Evolutionary conservation across 2,888 invertebrate species (phyloP), one percentile per base, ranked within the genome.

Genomic region (Cheilosia soror): DNA sequence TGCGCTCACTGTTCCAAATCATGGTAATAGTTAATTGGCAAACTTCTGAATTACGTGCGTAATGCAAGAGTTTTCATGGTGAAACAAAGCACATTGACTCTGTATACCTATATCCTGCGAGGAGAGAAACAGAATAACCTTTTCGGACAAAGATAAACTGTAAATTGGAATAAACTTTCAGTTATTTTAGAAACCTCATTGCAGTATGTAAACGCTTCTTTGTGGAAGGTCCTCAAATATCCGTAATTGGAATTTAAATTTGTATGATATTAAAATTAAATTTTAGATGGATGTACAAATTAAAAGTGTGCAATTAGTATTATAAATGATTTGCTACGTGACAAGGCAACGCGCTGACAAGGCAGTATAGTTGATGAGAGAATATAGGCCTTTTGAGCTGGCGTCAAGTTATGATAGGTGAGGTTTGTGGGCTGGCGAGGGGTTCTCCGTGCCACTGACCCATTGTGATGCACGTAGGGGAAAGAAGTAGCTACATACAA

Each of bases 1-100:
- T 68, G 44, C 49, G 44, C 49, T 83, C 79, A 73, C 57, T 75
- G 69, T 80, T 71, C 69, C 53, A 65, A 75, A 75, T 66, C 84
- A 79, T 79, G 79, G 80, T 66, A 84, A 84, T 79, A 76, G 80
- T 80, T 85, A 85, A 85, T 85, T 85, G 85, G 85, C 72, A 85
- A 85, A 85, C 85, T 85, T 85, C 68, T 63, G 44, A 66, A 77
- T 57, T 85, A 76, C 80, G 85, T 85, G 85, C 85, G 85, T 80
- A 76, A 76, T 85, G 71, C 57, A 66, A 37, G 66, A 62, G 57
- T 72, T 76, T 62, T 55, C 75, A 71, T 80, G 53, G 47, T 42
- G 37, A 63, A 60, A 37, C 33, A 63, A 68, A 49, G 7, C 49
- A 40, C 42, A 60, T 37, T 37, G 62, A 13, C 37, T 27, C 20